Evolutionary conservation across 2,113 vertebrate genomes (phyloP), one percentile per base, ranked within the genome.

Genomic region (Butorides virescens): DNA sequence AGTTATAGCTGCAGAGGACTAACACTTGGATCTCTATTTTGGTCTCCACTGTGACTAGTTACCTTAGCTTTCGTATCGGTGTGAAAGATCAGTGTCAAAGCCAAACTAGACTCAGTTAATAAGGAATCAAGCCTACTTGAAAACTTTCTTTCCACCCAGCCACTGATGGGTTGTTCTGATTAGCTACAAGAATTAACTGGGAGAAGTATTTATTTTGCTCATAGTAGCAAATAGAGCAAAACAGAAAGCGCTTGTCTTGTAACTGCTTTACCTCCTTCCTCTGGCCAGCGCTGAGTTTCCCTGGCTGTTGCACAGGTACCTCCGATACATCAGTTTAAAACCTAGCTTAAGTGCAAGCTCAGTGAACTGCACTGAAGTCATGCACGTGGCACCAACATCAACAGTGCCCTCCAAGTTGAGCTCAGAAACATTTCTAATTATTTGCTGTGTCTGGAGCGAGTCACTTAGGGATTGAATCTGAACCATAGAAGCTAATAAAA

Each of bases 51-150:
- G 10, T 42, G 22, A 49, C 49, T 14, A 62, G 32, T 72, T 56
- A 49, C 6, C 6, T 63, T 52, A 36, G 39, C 27, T 68, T 9
- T 61, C 0, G 0, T 44, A 76, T 21, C 0, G 0, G 23, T 9
- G 10, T 29, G 18, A 61, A 68, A 14, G 10, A 70, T 23, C 25
- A 75, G 37, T 53, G 52, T 15, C 44, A 68, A 94, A 81, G 37
- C 17, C 68, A 78, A 82, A 68, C 19, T 7, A 86, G 36, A 65
- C 16, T 52, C 17, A 46, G 14, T 26, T 13, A 75, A 23, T 88
- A 75, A 68, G 23, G 22, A 85, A 61, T 46, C 30, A 59, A 81
- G 29, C 29, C 39, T 30, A 32, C 56, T 29, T 37, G 25, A 47
- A 73, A 78, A 67, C 37, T 78, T 71, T 32, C 27, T 25, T 85